Percentiles rank a stretch among this genome's conserved stretches.
These are phyloP conservation scores for Agrilus mali DNA, from an alignment of 2,888 invertebrate species.

Conservation along the genomic window DNA sequence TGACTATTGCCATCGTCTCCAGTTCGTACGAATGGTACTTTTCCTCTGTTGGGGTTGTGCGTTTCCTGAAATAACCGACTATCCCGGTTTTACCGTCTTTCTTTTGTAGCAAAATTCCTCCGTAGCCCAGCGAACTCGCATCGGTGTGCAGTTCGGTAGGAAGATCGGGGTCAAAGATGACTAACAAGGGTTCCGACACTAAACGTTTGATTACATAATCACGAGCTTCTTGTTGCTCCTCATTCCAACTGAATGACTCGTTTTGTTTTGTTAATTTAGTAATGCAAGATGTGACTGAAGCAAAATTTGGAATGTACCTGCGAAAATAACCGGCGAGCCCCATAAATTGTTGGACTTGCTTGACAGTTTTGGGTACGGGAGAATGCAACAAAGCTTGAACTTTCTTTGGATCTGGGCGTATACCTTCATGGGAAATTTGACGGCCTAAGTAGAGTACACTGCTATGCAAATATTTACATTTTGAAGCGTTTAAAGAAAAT, in stretches of 20 bases:
- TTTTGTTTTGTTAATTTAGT: slow-evolving; percentile 8
- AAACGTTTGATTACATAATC: slow-evolving; percentile 6
- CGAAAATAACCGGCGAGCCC: slow-evolving; percentile 17
- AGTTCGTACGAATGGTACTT: slow-evolving; percentile 17
- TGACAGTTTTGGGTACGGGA: slow-evolving; percentile 10
- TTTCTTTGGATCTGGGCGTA: slow-evolving; percentile 12
- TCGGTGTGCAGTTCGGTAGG: slow-evolving; percentile 17
- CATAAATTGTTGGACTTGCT: slow-evolving; percentile 11
- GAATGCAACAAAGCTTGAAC: slow-evolving; percentile 11
- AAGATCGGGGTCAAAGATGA: slow-evolving; percentile 13
- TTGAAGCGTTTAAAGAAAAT: slow-evolving; percentile 3
- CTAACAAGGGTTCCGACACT: slow-evolving; percentile 14
- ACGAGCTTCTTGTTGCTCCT: slow-evolving; percentile 7
- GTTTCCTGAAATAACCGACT: slow-evolving; percentile 15
- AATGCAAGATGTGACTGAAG: slow-evolving; percentile 10
- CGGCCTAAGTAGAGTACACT: slow-evolving; percentile 13
- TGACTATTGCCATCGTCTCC: slow-evolving; percentile 20
- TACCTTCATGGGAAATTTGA: slow-evolving; percentile 8
- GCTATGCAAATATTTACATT: slow-evolving; percentile 10
- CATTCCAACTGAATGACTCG: slow-evolving; percentile 9
- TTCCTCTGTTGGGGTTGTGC: slow-evolving; percentile 13
- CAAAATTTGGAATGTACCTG: slow-evolving; percentile 15
- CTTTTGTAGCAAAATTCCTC: slow-evolving; percentile 18
- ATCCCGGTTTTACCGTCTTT: slow-evolving; percentile 9
- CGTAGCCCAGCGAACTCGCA: slow-evolving; percentile 15